Evolutionary conservation across 64 coral and sea anemone genomes (phyloP).

Genomic region (Porites lutea): DNA sequence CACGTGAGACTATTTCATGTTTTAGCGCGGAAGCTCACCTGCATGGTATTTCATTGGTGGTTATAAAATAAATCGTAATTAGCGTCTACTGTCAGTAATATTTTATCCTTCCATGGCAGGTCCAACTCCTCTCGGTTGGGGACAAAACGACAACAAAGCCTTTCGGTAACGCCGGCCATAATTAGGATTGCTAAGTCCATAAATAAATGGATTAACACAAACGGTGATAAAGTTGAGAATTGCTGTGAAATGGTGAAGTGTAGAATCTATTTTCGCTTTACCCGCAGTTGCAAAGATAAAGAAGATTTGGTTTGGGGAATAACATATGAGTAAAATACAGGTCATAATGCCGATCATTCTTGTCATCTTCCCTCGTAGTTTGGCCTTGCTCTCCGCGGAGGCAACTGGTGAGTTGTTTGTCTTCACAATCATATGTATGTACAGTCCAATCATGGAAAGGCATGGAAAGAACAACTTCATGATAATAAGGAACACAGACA

Average conservation of each 20-base stretch:
- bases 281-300: background rate
- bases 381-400: background rate
- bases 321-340: slow-evolving; percentile 46
- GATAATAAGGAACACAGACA: background rate
- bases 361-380: slow-evolving; percentile 35
- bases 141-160: slow-evolving; percentile 7
- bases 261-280: background rate
- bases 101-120: too few species aligned
- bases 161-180: slow-evolving; percentile 52
- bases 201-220: slow-evolving; percentile 59
- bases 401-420: background rate
- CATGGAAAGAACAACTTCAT: slow-evolving; percentile 10
- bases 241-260: background rate
- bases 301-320: slow-evolving; percentile 45
- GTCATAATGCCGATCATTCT: slow-evolving; percentile 31
- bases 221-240: slow-evolving; percentile 41
- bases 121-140: background rate
- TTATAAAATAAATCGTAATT: too few species aligned
- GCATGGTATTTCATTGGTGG: too few species aligned
- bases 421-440: slow-evolving; percentile 42
- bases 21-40: too few species aligned
- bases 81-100: too few species aligned
- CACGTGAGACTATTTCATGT: too few species aligned
- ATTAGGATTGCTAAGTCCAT: slow-evolving; percentile 49
- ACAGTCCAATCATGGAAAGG: slow-evolving; percentile 38